phyloP scores from a whole-genome alignment of 1,140 invertebrate species.

The Olivierus martensii region DNA sequence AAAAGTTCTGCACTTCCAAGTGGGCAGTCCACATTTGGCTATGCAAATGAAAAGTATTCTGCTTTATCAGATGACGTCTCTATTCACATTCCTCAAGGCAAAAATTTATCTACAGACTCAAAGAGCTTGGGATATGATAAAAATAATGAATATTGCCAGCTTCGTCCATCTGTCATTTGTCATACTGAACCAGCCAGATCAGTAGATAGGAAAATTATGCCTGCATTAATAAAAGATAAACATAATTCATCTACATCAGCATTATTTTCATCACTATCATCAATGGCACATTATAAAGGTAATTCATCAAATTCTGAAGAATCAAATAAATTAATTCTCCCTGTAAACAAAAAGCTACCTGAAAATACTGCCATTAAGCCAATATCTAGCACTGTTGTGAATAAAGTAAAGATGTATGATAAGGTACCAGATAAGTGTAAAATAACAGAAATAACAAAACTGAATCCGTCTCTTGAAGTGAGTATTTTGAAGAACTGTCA shows the following conservation, averaged over 20 bases:
- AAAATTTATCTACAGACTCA: background rate
- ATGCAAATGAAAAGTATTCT: constrained; percentile 4
- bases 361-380: background rate
- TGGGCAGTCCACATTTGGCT: constrained; percentile 1
- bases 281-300: background rate
- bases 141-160: constrained; percentile 5
- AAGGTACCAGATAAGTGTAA: too few species aligned
- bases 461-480: too few species aligned
- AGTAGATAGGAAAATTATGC: too few species aligned
- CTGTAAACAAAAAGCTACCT: background rate
- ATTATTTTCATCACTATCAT: background rate
- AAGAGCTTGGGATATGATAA: background rate
- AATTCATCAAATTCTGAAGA: background rate
- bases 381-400: too few species aligned
- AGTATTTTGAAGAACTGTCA: too few species aligned
- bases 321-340: background rate
- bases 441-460: too few species aligned
- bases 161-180: constrained; percentile 21
- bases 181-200: constrained; percentile 15
- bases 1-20: background rate
- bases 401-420: too few species aligned
- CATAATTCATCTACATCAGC: constrained; percentile 9
- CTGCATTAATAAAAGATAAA: too few species aligned
- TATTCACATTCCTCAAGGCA: background rate
- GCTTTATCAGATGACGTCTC: background rate